phyloP scores from a whole-genome alignment of 2,797 vertebrate genomes.

The Tachyglossus aculeatus region DNA sequence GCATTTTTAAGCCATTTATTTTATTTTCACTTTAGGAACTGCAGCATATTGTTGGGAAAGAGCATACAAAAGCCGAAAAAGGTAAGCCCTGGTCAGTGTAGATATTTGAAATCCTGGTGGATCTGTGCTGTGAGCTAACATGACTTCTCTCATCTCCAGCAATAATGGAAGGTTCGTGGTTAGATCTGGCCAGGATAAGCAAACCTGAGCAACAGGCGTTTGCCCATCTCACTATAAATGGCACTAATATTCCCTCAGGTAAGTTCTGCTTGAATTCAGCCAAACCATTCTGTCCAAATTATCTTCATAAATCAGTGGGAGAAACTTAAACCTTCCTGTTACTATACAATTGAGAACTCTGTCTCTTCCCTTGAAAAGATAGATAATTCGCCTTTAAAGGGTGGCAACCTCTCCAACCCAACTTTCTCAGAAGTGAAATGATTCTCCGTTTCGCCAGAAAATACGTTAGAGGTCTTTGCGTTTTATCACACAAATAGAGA shows the following conservation, averaged over 20 bases:
- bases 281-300: slow-evolving; percentile 6
- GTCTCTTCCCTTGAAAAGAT: neutral
- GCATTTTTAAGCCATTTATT: no score
- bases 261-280: slow-evolving; percentile 46
- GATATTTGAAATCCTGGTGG: neutral
- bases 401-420: neutral
- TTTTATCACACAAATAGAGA: no score
- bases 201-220: slow-evolving; percentile 72
- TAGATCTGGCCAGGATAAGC: slow-evolving; percentile 61
- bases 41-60: slow-evolving; percentile 67
- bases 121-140: slow-evolving; percentile 38
- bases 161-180: slow-evolving; percentile 64
- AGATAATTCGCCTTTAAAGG: neutral
- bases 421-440: neutral
- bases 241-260: slow-evolving; percentile 76
- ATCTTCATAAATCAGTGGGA: neutral
- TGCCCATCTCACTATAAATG: slow-evolving; percentile 80
- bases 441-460: neutral
- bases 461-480: neutral
- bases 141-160: slow-evolving; percentile 62
- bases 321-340: neutral
- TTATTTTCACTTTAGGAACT: slow-evolving; percentile 73
- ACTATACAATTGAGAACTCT: neutral
- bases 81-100: slow-evolving; percentile 52
- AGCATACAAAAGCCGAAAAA: slow-evolving; percentile 68